Evolutionary conservation across 2,888 invertebrate genomes (phyloP), one percentile per base, ranked within the genome.

Genomic region (Sphaeridia pumilis): DNA sequence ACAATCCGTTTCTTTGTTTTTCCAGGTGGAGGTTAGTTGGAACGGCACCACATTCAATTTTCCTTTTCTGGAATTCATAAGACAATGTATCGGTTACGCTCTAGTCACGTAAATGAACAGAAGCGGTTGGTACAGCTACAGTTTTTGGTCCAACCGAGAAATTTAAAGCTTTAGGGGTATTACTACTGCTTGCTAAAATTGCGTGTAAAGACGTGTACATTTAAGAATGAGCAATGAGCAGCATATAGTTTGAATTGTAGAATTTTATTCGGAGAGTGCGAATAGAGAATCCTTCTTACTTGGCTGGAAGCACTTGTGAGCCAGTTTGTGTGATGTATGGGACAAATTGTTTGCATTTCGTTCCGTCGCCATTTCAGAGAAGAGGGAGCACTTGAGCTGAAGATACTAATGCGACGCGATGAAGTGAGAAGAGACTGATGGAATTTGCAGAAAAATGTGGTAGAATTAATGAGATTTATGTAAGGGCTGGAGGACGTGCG

Each of bases 121-220:
- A n/a, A n/a, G n/a, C n/a, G n/a, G n/a, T n/a, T n/a, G n/a, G n/a
- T n/a, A n/a, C n/a, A n/a, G n/a, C n/a, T n/a, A n/a, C n/a, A n/a
- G n/a, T n/a, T n/a, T n/a, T n/a, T n/a, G n/a, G n/a, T n/a, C n/a
- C n/a, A n/a, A n/a, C n/a, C n/a, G n/a, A n/a, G n/a, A n/a, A n/a
- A n/a, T n/a, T n/a, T n/a, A n/a, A n/a, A n/a, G n/a, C n/a, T n/a
- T n/a, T n/a, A n/a, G n/a, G n/a, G n/a, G n/a, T n/a, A n/a, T n/a
- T n/a, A n/a, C n/a, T n/a, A n/a, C n/a, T n/a, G n/a, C n/a, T n/a
- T n/a, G n/a, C n/a, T n/a, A n/a, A n/a, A n/a, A n/a, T n/a, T n/a
- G n/a, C 55, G 58, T 36, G 10, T 7, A 27, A 14, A 42, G 4
- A 42, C 36, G 3, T 20, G 4, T 20, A 36, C 36, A 36, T 7